These are phyloP conservation scores for Ectemnius cavifrons DNA, from an alignment of 2,888 invertebrate genomes.

Conservation along the genomic window DNA sequence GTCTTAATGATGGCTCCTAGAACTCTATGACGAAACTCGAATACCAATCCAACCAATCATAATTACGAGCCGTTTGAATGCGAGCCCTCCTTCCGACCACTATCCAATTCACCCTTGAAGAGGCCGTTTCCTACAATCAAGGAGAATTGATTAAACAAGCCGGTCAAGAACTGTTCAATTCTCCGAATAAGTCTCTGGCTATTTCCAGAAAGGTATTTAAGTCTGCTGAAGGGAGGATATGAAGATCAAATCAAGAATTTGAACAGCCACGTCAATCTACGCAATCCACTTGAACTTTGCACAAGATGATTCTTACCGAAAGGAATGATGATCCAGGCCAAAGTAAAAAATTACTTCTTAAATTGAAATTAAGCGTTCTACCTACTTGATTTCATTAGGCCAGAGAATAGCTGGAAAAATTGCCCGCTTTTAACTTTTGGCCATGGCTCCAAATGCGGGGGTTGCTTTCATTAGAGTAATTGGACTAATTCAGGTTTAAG, in stretches of 20 bases:
- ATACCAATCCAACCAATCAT: conserved; percentile 9
- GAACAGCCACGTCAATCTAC: conserved; percentile 17
- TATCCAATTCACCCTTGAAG: conserved; percentile 9
- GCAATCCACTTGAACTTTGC: conserved; percentile 19
- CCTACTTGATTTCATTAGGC: conserved; percentile 1
- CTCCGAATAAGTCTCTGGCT: not conserved
- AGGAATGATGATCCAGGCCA: conserved; percentile 4
- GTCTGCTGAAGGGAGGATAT: not conserved
- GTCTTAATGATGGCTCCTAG: conserved; percentile 8
- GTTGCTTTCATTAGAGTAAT: conserved; percentile 6
- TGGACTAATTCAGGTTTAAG: conserved; percentile 1
- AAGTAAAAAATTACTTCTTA: not conserved
- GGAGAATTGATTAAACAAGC: conserved; percentile 34
- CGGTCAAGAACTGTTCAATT: conserved; percentile 16
- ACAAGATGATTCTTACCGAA: conserved; percentile 9
- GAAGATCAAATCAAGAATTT: conserved; percentile 30
- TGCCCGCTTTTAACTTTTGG: not conserved
- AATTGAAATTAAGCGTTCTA: conserved; percentile 1
- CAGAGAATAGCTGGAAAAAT: not conserved
- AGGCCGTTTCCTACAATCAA: conserved; percentile 10
- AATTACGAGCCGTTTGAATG: conserved; percentile 15
- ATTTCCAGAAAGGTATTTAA: conserved; percentile 22
- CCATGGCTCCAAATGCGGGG: not conserved
- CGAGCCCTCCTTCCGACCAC: not conserved
- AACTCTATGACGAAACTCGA: conserved; percentile 2